A percentile compares a stretch with the other conserved stretches of the same genome.
These are phyloP conservation scores for Amphiprion percula DNA, from an alignment of 2,113 vertebrate species.

Conservation along the genomic window DNA sequence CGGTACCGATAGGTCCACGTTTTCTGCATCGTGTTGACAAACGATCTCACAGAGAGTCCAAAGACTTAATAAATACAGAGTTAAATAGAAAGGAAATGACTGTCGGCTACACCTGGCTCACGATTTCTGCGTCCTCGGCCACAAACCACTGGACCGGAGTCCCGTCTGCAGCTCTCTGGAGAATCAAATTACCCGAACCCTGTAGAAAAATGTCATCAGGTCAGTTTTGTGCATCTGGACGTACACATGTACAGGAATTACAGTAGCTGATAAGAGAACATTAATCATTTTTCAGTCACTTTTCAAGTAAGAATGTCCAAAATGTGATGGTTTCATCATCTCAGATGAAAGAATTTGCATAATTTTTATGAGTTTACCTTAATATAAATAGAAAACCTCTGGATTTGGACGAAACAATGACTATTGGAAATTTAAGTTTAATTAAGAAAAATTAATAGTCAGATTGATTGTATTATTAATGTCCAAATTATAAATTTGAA, in stretches of 20 bases:
- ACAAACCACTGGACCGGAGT: slow-evolving; percentile 90
- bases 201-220: slow-evolving; percentile 58
- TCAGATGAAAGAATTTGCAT: too few species aligned
- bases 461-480: too few species aligned
- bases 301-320: neutral
- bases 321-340: too few species aligned
- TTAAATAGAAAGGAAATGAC: slow-evolving; percentile 51
- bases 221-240: neutral
- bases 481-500: too few species aligned
- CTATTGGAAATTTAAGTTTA: too few species aligned
- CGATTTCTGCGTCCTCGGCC: slow-evolving; percentile 88
- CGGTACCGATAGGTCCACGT: slow-evolving; percentile 33
- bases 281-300: neutral
- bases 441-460: too few species aligned
- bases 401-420: too few species aligned
- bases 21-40: slow-evolving; percentile 49
- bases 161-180: slow-evolving; percentile 88
- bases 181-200: slow-evolving; percentile 83
- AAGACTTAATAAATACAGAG: slow-evolving; percentile 78
- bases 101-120: slow-evolving; percentile 88
- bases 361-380: too few species aligned
- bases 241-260: too few species aligned
- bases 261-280: neutral
- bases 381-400: too few species aligned
- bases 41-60: slow-evolving; percentile 76